A percentile compares a stretch with the other conserved stretches of the same genome.
phyloP scores from a whole-genome alignment of 92 coral and sea anemone species.

The Epizoanthus scotinus region DNA sequence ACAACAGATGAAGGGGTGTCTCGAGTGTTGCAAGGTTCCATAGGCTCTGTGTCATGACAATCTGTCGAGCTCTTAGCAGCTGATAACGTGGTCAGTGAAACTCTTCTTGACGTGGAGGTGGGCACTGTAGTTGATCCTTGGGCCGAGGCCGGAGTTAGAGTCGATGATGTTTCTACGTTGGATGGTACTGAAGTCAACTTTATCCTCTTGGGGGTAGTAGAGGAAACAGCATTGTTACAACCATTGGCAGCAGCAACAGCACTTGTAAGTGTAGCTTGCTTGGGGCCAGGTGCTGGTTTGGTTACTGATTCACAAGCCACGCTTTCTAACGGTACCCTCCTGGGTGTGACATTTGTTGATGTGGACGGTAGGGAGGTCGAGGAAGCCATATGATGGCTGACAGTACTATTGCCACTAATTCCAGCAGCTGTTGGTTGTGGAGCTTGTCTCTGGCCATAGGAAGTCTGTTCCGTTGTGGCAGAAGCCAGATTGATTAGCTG shows the following conservation, averaged over 20 bases:
- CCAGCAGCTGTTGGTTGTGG: neutral
- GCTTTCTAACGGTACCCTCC: neutral
- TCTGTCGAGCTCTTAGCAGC: neutral
- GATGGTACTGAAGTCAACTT: neutral
- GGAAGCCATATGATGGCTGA: neutral
- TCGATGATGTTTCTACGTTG: neutral
- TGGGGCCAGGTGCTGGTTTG: conserved; percentile 1
- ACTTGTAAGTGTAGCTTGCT: neutral
- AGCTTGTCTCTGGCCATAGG: neutral
- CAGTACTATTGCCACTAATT: neutral
- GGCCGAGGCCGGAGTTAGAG: neutral
- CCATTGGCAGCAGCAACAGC: neutral
- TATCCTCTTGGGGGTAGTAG: neutral
- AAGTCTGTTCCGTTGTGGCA: neutral
- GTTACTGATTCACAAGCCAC: neutral
- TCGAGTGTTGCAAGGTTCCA: neutral
- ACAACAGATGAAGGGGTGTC: neutral
- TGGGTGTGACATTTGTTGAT: neutral
- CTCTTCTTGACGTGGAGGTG: conserved; percentile 12
- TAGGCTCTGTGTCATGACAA: neutral
- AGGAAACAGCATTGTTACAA: neutral
- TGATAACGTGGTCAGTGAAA: conserved; percentile 4
- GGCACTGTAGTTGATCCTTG: neutral
- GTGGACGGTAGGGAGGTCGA: neutral
- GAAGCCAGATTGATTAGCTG: conserved; percentile 30